Conservation (phyloP, 2,797 vertebrate species). For the Dromococcyx pavoninus region DNA sequence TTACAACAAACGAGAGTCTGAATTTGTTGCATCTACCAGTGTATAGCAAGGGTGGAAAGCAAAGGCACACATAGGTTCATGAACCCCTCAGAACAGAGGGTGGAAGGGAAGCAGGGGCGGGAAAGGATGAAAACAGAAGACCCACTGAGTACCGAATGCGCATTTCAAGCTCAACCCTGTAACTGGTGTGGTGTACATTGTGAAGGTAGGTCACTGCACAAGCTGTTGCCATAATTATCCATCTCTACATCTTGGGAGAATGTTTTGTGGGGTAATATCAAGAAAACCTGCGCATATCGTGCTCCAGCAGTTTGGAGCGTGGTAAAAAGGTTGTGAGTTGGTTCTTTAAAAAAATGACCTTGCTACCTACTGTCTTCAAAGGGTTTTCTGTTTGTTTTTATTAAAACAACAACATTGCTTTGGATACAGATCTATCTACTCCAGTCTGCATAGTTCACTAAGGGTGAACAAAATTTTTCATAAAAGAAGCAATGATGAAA, state of each 20-base stretch:
- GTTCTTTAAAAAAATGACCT: not conserved
- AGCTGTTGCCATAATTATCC: slow-evolving; percentile 36
- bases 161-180: slow-evolving; percentile 23
- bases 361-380: slow-evolving; percentile 48
- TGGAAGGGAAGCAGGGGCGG: not conserved
- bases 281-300: not conserved
- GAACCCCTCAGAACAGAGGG: slow-evolving; percentile 74
- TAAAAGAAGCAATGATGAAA: slow-evolving; percentile 65
- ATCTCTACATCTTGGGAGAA: not conserved
- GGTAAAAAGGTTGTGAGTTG: slow-evolving; percentile 2
- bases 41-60: slow-evolving; percentile 90
- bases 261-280: not conserved
- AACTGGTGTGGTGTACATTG: not conserved
- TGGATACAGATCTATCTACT: slow-evolving; percentile 61
- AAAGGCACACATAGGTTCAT: slow-evolving; percentile 92
- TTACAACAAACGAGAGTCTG: slow-evolving; percentile 85
- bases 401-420: slow-evolving; percentile 42
- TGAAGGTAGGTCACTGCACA: not conserved
- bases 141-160: slow-evolving; percentile 23
- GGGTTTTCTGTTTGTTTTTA: slow-evolving; percentile 44
- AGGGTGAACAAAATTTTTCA: slow-evolving; percentile 34
- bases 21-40: slow-evolving; percentile 85
- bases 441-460: slow-evolving; percentile 58
- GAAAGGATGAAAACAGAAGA: slow-evolving; percentile 50
- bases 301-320: not conserved